Evolutionary conservation across 30 jellyfish, hydroid and myxozoan species (phyloP).

Genomic region (Pseudorhiza aurosa): DNA sequence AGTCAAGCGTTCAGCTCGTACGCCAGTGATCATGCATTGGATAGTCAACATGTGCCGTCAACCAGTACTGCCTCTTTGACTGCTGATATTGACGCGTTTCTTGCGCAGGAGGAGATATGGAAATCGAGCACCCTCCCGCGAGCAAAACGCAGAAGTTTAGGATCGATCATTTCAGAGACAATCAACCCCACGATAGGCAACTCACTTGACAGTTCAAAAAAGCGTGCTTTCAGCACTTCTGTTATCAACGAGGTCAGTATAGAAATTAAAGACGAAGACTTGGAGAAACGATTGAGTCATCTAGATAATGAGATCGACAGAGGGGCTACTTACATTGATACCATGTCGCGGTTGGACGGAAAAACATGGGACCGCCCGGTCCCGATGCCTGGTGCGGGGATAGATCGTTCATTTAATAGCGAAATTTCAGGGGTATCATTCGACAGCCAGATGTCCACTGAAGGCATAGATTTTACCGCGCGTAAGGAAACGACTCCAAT

Average conservation of each 20-base stretch:
- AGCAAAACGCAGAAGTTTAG: conserved; percentile 61
- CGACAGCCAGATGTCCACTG: conserved; percentile 27
- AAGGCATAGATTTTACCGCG: conserved; percentile 29
- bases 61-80: conserved; percentile 51
- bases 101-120: conserved; percentile 48
- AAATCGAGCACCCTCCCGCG: conserved; percentile 31
- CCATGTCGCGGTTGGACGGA: neutral
- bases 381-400: neutral
- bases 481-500: neutral
- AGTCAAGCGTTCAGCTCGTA: conserved; percentile 91
- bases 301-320: neutral
- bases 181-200: conserved; percentile 36
- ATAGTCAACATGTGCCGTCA: conserved; percentile 15
- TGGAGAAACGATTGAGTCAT: neutral
- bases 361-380: neutral
- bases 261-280: conserved; percentile 34
- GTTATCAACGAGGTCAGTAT: conserved; percentile 57
- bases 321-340: neutral
- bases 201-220: conserved; percentile 43
- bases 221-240: conserved; percentile 62
- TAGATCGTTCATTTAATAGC: neutral
- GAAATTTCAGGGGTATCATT: conserved; percentile 17
- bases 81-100: conserved; percentile 58
- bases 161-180: conserved; percentile 65
- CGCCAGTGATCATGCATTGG: conserved; percentile 48